Evolutionary conservation across 2,888 invertebrate species (phyloP).

Genomic region (Rhorus exstirpatorius): DNA sequence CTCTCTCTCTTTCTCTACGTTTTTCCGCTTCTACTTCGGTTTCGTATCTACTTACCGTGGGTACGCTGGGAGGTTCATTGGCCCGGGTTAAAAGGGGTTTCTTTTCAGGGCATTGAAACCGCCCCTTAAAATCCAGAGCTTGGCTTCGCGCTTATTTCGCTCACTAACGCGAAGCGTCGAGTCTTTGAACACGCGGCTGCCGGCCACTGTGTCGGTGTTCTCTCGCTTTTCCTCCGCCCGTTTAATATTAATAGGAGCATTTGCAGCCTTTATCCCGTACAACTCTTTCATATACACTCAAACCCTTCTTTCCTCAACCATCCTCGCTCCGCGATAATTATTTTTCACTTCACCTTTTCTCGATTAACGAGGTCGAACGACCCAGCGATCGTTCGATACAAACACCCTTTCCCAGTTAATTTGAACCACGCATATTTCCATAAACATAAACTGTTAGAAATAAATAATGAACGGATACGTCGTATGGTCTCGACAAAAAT

Average conservation of each 20-base stretch:
- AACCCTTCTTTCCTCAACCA: slow-evolving; percentile 38
- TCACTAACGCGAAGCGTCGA: slow-evolving; percentile 67
- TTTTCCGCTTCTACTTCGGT: slow-evolving; percentile 37
- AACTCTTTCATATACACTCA: slow-evolving; percentile 52
- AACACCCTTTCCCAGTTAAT: slow-evolving; percentile 10
- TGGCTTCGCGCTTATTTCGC: slow-evolving; percentile 40
- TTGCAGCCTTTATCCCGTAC: slow-evolving; percentile 69
- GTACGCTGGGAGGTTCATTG: slow-evolving; percentile 71
- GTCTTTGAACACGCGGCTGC: slow-evolving; percentile 75
- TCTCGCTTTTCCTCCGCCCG: slow-evolving; percentile 59
- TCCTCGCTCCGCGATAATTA: slow-evolving; percentile 21
- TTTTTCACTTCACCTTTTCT: slow-evolving; percentile 33
- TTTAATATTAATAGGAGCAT: slow-evolving; percentile 82
- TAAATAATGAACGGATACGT: background rate
- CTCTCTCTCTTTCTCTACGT: too few species aligned
- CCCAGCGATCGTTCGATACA: slow-evolving; percentile 35
- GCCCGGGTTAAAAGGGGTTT: slow-evolving; percentile 70
- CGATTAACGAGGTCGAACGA: slow-evolving; percentile 69
- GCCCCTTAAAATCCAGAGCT: slow-evolving; percentile 31
- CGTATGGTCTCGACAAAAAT: background rate
- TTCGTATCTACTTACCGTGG: slow-evolving; percentile 70
- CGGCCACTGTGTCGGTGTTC: slow-evolving; percentile 45
- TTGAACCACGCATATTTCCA: background rate
- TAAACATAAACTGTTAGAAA: background rate
- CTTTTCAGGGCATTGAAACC: slow-evolving; percentile 75